Evolutionary conservation across 2,113 vertebrate genomes (phyloP).

Genomic region (Megaceryle maxima): DNA sequence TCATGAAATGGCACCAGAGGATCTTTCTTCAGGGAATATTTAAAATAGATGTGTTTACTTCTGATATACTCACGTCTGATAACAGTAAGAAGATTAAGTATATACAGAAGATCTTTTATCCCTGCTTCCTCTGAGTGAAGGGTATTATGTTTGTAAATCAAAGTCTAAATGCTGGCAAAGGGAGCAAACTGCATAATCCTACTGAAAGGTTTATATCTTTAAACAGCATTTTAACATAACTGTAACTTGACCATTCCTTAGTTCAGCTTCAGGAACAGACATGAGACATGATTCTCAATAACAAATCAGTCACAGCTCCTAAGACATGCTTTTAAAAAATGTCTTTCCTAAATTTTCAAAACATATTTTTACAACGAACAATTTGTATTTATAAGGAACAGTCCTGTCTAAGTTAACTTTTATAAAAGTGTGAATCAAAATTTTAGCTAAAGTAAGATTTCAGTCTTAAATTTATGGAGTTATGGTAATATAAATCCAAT

Average conservation of each 20-base stretch:
- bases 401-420: neutral
- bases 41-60: conserved; percentile 43
- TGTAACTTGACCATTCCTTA: neutral
- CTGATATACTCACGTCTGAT: conserved; percentile 35
- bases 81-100: conserved; percentile 58
- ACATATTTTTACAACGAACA: neutral
- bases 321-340: neutral
- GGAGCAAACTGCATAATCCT: neutral
- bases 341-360: neutral
- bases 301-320: neutral
- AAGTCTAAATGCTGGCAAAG: conserved; percentile 34
- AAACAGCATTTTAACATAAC: neutral
- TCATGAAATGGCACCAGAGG: neutral
- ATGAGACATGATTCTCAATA: neutral
- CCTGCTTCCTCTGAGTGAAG: conserved; percentile 47
- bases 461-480: neutral
- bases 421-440: neutral
- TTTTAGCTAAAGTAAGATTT: neutral
- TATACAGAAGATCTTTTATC: conserved; percentile 41
- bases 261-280: neutral
- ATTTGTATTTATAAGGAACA: neutral
- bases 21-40: conserved; percentile 40
- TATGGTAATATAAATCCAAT: neutral
- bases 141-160: conserved; percentile 53
- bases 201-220: conserved; percentile 37